Percentiles rank a stretch among this genome's conserved stretches.
These are phyloP conservation scores for Napeogenes sylphis DNA, from an alignment of 2,888 invertebrate species.

Conservation along the genomic window DNA sequence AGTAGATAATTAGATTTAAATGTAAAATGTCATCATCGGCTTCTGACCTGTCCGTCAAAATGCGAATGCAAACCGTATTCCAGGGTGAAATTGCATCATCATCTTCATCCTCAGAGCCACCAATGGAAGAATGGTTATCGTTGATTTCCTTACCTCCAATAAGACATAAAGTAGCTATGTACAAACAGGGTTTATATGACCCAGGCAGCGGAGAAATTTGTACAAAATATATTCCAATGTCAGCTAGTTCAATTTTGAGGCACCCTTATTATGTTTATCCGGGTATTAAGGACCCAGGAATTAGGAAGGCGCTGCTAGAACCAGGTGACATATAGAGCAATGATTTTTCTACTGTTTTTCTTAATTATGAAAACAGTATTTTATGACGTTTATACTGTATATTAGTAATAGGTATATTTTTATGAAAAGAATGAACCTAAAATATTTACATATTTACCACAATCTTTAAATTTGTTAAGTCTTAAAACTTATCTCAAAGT, in stretches of 20 bases:
- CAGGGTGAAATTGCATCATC: slow-evolving; percentile 12
- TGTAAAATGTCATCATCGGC: not conserved
- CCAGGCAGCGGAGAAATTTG: slow-evolving; percentile 53
- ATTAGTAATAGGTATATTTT: too few species aligned
- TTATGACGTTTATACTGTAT: too few species aligned
- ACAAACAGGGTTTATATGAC: slow-evolving; percentile 39
- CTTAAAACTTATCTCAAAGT: too few species aligned
- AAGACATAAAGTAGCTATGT: slow-evolving; percentile 37
- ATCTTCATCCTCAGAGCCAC: slow-evolving; percentile 39
- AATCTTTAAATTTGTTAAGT: too few species aligned
- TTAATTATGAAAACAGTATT: too few species aligned
- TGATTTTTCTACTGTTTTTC: too few species aligned
- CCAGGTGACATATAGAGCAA: slow-evolving; percentile 21
- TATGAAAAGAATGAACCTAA: too few species aligned
- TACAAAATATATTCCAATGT: slow-evolving; percentile 44
- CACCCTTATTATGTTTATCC: slow-evolving; percentile 44
- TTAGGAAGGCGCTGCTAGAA: slow-evolving; percentile 33
- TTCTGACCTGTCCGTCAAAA: not conserved
- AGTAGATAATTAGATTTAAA: too few species aligned
- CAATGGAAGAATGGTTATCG: slow-evolving; percentile 41
- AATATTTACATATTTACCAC: too few species aligned
- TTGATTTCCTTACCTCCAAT: slow-evolving; percentile 24
- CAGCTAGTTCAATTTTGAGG: slow-evolving; percentile 42
- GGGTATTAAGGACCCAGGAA: slow-evolving; percentile 39
- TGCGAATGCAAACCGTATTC: not conserved